phyloP scores from a whole-genome alignment of 2,797 vertebrate genomes.

The Neomorphus geoffroyi region DNA sequence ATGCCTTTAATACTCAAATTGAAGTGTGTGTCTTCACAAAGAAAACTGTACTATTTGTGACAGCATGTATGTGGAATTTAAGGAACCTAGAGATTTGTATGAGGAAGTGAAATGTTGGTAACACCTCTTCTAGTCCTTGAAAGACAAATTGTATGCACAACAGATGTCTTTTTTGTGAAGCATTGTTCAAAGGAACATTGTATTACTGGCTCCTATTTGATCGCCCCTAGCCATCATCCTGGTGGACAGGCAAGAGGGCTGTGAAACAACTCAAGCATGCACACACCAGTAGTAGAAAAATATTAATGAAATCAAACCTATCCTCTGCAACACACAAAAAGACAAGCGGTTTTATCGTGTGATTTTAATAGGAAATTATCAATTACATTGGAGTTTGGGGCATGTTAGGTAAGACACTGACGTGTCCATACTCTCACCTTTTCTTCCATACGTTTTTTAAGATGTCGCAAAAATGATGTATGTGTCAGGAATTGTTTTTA shows the following conservation, averaged over 20 bases:
- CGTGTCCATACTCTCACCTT: neutral
- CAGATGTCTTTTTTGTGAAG: slow-evolving; percentile 50
- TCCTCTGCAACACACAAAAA: neutral
- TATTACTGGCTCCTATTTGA: neutral
- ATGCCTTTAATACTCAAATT: slow-evolving; percentile 54
- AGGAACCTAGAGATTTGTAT: slow-evolving; percentile 52
- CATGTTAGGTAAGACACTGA: neutral
- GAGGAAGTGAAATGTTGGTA: slow-evolving; percentile 57
- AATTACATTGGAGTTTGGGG: neutral
- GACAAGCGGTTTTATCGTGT: neutral
- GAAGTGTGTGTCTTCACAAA: slow-evolving; percentile 59
- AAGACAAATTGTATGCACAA: neutral
- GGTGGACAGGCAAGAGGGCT: neutral
- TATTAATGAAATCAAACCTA: neutral
- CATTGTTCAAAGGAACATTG: neutral
- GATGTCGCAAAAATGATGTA: neutral
- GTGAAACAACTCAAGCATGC: neutral
- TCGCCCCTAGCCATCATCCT: neutral
- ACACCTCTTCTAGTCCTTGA: slow-evolving; percentile 35
- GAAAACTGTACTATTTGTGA: slow-evolving; percentile 34
- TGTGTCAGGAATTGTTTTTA: slow-evolving; percentile 28
- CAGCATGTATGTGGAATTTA: slow-evolving; percentile 39
- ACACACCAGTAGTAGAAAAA: neutral
- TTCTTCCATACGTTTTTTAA: neutral
- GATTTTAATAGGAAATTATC: neutral